These are phyloP conservation scores for Labeo catla DNA, from an alignment of 2,113 vertebrate species.

Conservation along the genomic window DNA sequence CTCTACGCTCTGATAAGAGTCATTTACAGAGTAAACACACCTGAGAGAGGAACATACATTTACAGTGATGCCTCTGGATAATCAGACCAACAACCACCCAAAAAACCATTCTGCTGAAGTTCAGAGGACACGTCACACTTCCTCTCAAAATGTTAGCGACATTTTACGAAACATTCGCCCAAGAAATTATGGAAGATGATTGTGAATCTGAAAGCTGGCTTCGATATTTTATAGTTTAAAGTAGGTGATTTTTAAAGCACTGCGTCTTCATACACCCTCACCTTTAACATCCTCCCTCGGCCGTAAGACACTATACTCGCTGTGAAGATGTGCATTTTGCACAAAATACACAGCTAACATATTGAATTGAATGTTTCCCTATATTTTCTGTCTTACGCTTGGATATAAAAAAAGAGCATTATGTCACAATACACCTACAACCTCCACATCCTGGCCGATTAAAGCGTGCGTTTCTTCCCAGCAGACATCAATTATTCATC, in stretches of 20 bases:
- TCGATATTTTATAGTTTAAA: not conserved
- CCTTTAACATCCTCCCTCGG: no score
- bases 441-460: not conserved
- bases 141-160: not conserved
- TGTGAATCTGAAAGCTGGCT: not conserved
- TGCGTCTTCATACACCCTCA: not conserved
- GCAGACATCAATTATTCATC: conserved; percentile 13
- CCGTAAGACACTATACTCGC: not conserved
- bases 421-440: conserved; percentile 1
- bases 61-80: not conserved
- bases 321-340: not conserved
- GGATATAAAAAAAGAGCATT: no score
- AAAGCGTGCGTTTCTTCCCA: not conserved
- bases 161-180: not conserved
- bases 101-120: not conserved
- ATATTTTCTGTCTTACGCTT: not conserved
- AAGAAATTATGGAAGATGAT: not conserved
- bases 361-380: not conserved
- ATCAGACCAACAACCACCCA: not conserved
- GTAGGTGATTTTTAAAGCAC: no score
- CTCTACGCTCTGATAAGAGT: not conserved
- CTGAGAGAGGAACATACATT: not conserved
- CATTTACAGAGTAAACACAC: conserved; percentile 51
- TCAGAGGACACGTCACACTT: not conserved
- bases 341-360: not conserved